Conservation (phyloP, 2,113 vertebrate genomes). For the Podilymbus podiceps region DNA sequence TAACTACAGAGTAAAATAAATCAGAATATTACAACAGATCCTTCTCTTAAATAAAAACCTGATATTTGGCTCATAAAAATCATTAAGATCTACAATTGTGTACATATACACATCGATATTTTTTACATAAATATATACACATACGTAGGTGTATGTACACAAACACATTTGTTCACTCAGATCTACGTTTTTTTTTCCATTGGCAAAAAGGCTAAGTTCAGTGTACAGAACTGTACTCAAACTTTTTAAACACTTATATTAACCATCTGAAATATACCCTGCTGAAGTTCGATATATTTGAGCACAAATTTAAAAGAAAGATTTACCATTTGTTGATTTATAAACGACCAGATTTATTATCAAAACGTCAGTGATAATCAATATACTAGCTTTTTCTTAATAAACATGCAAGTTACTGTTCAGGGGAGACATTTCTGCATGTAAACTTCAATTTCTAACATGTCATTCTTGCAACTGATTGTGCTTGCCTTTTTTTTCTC, state of each 20-base stretch:
- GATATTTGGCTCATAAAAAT: background rate
- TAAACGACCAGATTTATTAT: background rate
- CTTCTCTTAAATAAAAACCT: background rate
- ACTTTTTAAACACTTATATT: background rate
- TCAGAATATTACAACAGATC: background rate
- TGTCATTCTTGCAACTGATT: background rate
- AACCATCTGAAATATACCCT: background rate
- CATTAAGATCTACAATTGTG: background rate
- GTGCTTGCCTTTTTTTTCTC: background rate
- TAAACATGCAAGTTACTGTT: background rate
- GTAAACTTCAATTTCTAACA: background rate
- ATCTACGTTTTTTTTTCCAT: background rate
- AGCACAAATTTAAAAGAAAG: background rate
- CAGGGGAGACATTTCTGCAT: background rate
- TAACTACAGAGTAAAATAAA: background rate
- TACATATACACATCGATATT: background rate
- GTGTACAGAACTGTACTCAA: background rate
- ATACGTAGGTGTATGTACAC: background rate
- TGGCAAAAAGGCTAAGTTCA: background rate
- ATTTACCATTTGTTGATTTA: background rate
- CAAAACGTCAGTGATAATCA: background rate
- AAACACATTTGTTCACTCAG: background rate
- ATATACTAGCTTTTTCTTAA: background rate
- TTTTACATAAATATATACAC: background rate
- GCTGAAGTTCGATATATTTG: background rate